A percentile compares a stretch with the other conserved stretches of the same genome.
Conservation (phyloP, 2,797 vertebrate species). For the Botia almorhae region DNA sequence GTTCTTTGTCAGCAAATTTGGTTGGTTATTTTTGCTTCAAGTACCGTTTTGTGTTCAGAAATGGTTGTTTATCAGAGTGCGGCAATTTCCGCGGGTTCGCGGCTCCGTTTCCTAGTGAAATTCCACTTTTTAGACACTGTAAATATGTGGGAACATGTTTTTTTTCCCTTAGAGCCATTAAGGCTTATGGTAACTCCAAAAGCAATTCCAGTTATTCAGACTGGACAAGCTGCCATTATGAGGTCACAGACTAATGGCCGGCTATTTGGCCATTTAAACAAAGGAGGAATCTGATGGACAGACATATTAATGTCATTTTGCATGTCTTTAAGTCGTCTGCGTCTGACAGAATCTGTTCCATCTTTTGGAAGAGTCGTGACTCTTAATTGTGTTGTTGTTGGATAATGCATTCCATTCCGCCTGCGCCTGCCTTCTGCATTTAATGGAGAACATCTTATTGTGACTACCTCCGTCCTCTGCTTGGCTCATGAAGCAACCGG, state of each 20-base stretch:
- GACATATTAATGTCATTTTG: constrained; percentile 67
- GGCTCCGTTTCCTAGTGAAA: background rate
- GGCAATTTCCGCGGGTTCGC: background rate
- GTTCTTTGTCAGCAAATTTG: constrained; percentile 42
- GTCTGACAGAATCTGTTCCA: constrained; percentile 34
- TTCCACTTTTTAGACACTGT: background rate
- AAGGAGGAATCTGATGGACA: constrained; percentile 60
- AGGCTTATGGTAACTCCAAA: constrained; percentile 49
- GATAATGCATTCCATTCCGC: constrained; percentile 22
- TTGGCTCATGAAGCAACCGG: constrained; percentile 65
- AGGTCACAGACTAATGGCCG: constrained; percentile 66
- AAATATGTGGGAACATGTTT: background rate
- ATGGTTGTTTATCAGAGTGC: constrained; percentile 4
- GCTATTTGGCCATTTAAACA: constrained; percentile 61
- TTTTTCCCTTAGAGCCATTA: constrained; percentile 58
- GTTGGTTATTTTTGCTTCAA: constrained; percentile 19
- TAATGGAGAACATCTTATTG: constrained; percentile 27
- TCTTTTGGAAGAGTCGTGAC: constrained; percentile 9
- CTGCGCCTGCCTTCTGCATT: constrained; percentile 12
- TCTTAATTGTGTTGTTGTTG: constrained; percentile 16
- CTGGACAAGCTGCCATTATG: constrained; percentile 68
- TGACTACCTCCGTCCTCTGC: constrained; percentile 19
- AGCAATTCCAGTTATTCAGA: constrained; percentile 58
- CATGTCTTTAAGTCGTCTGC: constrained; percentile 48
- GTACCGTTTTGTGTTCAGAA: background rate